Conservation (phyloP, 2,113 vertebrate species). For the Indicator maculatus region DNA sequence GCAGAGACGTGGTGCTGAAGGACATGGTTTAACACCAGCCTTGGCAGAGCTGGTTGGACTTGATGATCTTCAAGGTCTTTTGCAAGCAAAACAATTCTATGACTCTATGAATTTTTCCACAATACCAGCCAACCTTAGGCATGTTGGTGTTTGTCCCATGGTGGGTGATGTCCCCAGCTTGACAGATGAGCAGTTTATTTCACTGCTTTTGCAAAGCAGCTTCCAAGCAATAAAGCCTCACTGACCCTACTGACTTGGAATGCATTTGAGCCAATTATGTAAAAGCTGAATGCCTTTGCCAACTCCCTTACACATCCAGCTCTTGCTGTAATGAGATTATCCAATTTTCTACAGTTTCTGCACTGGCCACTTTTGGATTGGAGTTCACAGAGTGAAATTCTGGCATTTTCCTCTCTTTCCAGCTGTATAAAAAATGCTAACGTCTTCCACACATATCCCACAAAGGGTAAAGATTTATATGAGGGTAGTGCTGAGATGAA, state of each 20-base stretch:
- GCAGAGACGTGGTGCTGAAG: too few relatives aligned
- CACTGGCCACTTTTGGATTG: conserved; percentile 16
- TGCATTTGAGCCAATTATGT: conserved; percentile 35
- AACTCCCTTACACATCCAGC: not conserved
- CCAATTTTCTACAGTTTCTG: conserved; percentile 55
- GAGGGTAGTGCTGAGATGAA: not conserved
- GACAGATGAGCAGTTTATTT: conserved; percentile 24
- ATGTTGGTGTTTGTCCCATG: not conserved
- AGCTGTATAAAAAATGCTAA: conserved; percentile 4
- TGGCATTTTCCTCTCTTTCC: not conserved
- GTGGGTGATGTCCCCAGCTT: not conserved
- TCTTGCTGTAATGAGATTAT: conserved; percentile 59
- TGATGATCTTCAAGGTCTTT: too few relatives aligned
- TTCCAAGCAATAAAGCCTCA: not conserved
- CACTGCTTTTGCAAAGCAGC: not conserved
- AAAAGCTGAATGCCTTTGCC: conserved; percentile 40
- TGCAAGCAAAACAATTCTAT: too few relatives aligned
- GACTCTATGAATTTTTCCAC: not conserved
- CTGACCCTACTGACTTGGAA: conserved; percentile 21
- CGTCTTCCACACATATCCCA: not conserved
- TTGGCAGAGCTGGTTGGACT: too few relatives aligned
- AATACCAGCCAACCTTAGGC: not conserved
- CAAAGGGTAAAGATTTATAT: not conserved
- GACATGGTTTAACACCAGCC: too few relatives aligned
- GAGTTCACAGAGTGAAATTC: conserved; percentile 8